These are phyloP conservation scores for Halyomorpha halys DNA, from an alignment of 1,140 invertebrate genomes.

Conservation along the genomic window DNA sequence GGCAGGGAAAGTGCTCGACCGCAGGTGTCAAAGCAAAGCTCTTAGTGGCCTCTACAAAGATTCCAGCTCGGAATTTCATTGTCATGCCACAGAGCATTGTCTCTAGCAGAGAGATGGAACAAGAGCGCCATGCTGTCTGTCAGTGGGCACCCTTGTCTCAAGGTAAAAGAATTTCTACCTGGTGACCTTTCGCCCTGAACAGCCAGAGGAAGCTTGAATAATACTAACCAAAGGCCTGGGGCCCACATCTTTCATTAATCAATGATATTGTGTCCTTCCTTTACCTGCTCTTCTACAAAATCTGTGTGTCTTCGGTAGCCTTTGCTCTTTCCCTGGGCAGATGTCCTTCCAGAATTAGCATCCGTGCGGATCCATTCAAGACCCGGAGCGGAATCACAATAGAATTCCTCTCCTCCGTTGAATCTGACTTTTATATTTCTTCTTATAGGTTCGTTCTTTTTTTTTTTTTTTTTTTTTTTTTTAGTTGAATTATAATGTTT, in stretches of 20 bases:
- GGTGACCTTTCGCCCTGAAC: not conserved
- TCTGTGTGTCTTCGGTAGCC: no score
- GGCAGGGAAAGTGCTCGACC: no score
- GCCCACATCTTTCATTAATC: constrained; percentile 5
- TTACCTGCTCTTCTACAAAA: constrained; percentile 2
- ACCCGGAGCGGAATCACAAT: not conserved
- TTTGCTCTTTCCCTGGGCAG: not conserved
- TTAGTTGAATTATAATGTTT: no score
- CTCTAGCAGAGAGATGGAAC: not conserved
- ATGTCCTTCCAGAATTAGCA: not conserved
- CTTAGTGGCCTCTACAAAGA: no score
- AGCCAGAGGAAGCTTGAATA: not conserved
- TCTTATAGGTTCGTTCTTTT: no score
- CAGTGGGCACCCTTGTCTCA: constrained; percentile 1
- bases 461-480: no score
- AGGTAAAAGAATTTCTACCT: constrained; percentile 16
- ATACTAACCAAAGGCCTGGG: not conserved
- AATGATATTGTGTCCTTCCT: not conserved
- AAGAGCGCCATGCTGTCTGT: constrained; percentile 14
- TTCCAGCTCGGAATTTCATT: no score
- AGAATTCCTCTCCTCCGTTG: no score
- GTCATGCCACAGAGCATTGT: no score
- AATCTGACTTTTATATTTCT: no score
- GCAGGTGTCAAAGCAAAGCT: no score
- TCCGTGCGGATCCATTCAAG: constrained; percentile 1